phyloP scores from a whole-genome alignment of 1,140 invertebrate species.

The Dinothrombium tinctorium region DNA sequence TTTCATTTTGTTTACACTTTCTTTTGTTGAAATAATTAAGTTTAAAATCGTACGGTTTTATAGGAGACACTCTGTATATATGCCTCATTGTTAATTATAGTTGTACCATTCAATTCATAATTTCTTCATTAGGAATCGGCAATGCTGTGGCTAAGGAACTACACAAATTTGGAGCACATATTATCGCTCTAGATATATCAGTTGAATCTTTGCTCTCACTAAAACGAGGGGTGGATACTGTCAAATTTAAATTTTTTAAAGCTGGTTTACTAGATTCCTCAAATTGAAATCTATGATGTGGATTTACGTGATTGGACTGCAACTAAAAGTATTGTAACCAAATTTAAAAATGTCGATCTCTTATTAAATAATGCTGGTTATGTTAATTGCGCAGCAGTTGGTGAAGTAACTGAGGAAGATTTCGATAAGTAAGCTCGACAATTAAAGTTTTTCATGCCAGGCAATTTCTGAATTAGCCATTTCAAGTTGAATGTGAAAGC shows the following conservation, averaged over 20 bases:
- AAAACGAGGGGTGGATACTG: background rate
- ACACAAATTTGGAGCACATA: background rate
- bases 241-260: background rate
- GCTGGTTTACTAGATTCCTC: constrained; percentile 24
- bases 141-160: background rate
- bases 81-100: no score
- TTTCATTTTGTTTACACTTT: no score
- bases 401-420: constrained; percentile 34
- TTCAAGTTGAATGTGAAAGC: constrained; percentile 48
- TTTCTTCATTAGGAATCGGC: constrained; percentile 1
- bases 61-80: no score
- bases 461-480: background rate
- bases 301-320: constrained; percentile 52
- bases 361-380: constrained; percentile 62
- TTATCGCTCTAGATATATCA: background rate
- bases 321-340: constrained; percentile 21
- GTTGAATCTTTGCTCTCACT: background rate
- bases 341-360: constrained; percentile 29
- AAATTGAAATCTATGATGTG: constrained; percentile 30
- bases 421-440: constrained; percentile 29
- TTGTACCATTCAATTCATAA: no score
- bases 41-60: no score
- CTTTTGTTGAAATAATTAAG: no score
- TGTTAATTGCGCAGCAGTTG: constrained; percentile 32
- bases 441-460: background rate